Evolutionary conservation across 2,888 invertebrate genomes (phyloP), one percentile per base, ranked within the genome.

Genomic region (Idaea aversata): DNA sequence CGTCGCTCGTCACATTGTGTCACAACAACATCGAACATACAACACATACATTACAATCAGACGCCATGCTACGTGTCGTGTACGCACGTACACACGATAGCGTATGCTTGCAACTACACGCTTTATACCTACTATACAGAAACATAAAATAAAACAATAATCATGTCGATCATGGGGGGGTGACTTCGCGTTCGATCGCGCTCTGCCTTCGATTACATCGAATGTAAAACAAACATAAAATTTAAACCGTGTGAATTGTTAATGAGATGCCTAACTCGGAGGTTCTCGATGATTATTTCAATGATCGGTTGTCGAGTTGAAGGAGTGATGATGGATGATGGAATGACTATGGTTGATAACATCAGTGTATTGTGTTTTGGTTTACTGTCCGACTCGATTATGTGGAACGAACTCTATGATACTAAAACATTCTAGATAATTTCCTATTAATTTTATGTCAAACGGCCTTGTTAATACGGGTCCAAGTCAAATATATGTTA

Each of bases 11-110:
- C 47, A 82, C 81, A 83, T 83, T 87, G 88, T 88, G 81, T 81
- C 82, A 77, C 77, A 80, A 91, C 92, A 91, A 91, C 92, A 93
- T 87, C 88, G 81, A 91, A 90, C 91, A 92, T 78, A 79, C 81
- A 89, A 74, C 84, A 79, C 82, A 25, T 25, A 81, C 68, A 63
- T 75, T 78, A 77, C 81, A 75, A 80, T 61, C 82, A 80, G 73
- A 74, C 80, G 78, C 76, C 75, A 72, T 73, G 15, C 25, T 59
- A 36, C 68, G 36, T 59, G 59, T 15, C 62, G 38, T 59, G 34
- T 4, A 36, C 38, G 62, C 66, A 61, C 63, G 60, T 15, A 34
- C 25, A 35, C 61, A 63, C 68, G 65, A 76, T 80, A 72, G 83
- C 85, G 81, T 86, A 79, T 85, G 87, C 76, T 90, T 82, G 84